Base-by-base conservation (phyloP, 2,888 invertebrate species). In the Eupithecia pulchellata region DNA sequence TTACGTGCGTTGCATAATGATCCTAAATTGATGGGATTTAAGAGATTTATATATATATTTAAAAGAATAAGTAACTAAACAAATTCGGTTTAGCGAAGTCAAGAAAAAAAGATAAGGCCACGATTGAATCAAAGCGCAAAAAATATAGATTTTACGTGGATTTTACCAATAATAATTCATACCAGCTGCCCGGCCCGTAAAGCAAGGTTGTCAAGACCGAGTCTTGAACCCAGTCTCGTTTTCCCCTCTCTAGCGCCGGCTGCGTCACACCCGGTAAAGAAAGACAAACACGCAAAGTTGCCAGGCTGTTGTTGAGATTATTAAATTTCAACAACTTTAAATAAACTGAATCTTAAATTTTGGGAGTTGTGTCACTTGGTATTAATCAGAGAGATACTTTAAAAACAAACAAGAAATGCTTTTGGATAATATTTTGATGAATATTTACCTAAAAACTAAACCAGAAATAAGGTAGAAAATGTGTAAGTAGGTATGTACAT, bases 281-380 rank as follows among this genome's bases (percentile, higher is more conserved):
- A 86, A 86, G 83, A 86, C 86, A 87, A 88, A 88, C 88, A 87
- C 82, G 79, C 83, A 81, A 86, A 88, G 83, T 88, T 87, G 79
- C 79, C 77, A 79, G 79, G 79, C 80, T 83, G 85, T 86, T 86
- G 86, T 85, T 83, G 80, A 84, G 83, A 84, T 88, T 88, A 88
- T 88, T 88, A 88, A 88, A 87, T 88, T 87, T 84, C 81, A 83
- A 82, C 80, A 85, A 86, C 84, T 86, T 86, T 84, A 82, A 84
- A 85, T 84, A 84, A 85, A 82, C 83, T 81, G 84, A 79, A 81
- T 82, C 79, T 77, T 77, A 82, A 84, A 84, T 84, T 85, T 85
- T 82, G 80, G 82, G 81, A 78, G 69, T 64, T 65, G 55, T 42
- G 67, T 58, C 64, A 25, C 67, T 68, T 64, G 58, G 42, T 72